Conservation (phyloP, 64 coral and sea anemone species). For the Montipora efflorescens region DNA sequence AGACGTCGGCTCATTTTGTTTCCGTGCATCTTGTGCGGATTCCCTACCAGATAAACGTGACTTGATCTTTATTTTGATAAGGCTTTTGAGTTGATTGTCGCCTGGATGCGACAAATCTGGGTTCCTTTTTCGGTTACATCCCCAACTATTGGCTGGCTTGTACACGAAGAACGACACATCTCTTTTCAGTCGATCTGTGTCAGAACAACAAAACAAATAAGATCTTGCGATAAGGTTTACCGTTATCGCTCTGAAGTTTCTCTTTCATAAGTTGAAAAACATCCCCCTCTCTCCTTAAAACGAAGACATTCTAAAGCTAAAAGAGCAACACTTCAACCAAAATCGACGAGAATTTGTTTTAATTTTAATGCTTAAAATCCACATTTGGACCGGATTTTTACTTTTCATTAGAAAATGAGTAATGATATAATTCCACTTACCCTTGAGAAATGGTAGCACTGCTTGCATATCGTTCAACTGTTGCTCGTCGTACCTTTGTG, state of each 20-base stretch:
- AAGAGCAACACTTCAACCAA: too few species aligned
- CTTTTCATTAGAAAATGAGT: background rate
- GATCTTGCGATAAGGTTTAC: too few species aligned
- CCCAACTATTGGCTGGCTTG: background rate
- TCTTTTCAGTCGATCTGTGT: conserved; percentile 4
- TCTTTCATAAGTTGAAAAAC: too few species aligned
- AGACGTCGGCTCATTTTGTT: background rate
- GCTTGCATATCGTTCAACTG: background rate
- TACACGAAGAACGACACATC: background rate
- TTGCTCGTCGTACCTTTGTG: background rate
- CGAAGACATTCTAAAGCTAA: too few species aligned
- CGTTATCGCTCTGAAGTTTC: too few species aligned
- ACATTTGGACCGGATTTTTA: too few species aligned
- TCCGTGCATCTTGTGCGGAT: background rate
- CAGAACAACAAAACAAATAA: background rate
- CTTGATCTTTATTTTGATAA: background rate
- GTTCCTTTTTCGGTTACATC: background rate
- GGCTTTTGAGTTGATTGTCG: background rate
- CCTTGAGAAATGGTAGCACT: background rate
- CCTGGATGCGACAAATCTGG: background rate
- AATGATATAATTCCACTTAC: background rate
- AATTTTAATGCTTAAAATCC: too few species aligned
- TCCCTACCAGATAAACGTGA: background rate
- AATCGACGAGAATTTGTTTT: too few species aligned
- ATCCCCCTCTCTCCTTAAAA: too few species aligned